phyloP scores from a whole-genome alignment of 1,140 invertebrate species.

The Musca domestica region DNA sequence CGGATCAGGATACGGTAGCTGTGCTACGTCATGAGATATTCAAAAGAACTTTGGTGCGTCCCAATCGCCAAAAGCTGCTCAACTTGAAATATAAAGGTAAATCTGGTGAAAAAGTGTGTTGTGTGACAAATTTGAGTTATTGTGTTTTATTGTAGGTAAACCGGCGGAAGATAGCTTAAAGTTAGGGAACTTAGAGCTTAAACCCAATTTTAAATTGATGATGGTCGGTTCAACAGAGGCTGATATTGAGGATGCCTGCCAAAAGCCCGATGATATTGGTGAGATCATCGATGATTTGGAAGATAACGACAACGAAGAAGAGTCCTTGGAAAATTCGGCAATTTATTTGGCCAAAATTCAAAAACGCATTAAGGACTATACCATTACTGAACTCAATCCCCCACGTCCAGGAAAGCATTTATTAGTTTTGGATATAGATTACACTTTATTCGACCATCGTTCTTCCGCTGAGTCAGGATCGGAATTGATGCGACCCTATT shows the following conservation, averaged over 20 bases:
- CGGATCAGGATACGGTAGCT: conserved; percentile 71
- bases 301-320: conserved; percentile 81
- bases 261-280: conserved; percentile 74
- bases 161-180: conserved; percentile 72
- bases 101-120: conserved; percentile 36
- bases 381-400: conserved; percentile 79
- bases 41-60: conserved; percentile 56
- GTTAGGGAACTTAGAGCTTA: conserved; percentile 71
- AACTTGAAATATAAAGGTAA: conserved; percentile 89
- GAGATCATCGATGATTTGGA: conserved; percentile 86
- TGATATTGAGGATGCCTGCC: conserved; percentile 78
- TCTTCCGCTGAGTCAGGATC: conserved; percentile 83
- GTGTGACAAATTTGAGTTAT: conserved; percentile 18
- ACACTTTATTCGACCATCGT: conserved; percentile 93
- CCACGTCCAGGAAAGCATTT: conserved; percentile 83
- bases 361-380: conserved; percentile 80
- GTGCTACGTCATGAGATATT: conserved; percentile 67
- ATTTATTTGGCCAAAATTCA: conserved; percentile 78
- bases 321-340: conserved; percentile 55
- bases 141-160: conserved; percentile 68
- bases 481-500: conserved; percentile 91
- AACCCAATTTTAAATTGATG: conserved; percentile 91
- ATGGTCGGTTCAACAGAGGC: conserved; percentile 95
- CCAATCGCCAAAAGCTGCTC: conserved; percentile 87
- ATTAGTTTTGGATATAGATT: conserved; percentile 94